These are phyloP conservation scores for Stenolophus ochropezus DNA, from an alignment of 2,888 invertebrate genomes.

Conservation along the genomic window DNA sequence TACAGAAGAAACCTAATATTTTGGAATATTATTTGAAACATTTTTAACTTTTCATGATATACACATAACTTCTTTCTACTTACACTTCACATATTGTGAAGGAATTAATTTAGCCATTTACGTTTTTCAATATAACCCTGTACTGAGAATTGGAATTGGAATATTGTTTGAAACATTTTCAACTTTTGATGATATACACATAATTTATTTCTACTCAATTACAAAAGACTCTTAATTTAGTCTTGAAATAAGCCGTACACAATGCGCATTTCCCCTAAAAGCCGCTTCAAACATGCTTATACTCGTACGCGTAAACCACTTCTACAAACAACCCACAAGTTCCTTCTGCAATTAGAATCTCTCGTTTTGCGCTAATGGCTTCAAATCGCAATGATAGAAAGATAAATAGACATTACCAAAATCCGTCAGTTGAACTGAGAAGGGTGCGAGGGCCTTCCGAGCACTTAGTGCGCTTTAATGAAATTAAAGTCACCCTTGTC, in stretches of 20 bases:
- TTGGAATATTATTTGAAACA: no score
- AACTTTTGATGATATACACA: neutral
- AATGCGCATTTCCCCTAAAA: neutral
- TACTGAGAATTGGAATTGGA: no score
- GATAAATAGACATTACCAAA: slow-evolving; percentile 52
- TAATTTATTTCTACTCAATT: neutral
- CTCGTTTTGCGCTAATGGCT: slow-evolving; percentile 30
- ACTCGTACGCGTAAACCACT: neutral
- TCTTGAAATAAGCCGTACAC: neutral
- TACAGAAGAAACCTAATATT: no score
- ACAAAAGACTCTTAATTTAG: neutral
- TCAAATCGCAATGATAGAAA: slow-evolving; percentile 49
- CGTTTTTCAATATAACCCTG: no score
- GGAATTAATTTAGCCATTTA: no score
- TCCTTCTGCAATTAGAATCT: neutral
- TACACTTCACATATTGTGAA: no score
- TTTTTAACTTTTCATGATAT: neutral
- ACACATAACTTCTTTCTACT: no score
- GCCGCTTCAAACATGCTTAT: neutral
- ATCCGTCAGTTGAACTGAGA: slow-evolving; percentile 53
- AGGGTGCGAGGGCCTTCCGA: slow-evolving; percentile 41
- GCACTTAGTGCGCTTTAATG: slow-evolving; percentile 54
- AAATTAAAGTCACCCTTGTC: slow-evolving; percentile 58
- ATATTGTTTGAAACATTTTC: no score
- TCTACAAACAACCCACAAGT: neutral